Base-by-base conservation (phyloP, 2,888 invertebrate genomes). In the Andrena trimmerana region DNA sequence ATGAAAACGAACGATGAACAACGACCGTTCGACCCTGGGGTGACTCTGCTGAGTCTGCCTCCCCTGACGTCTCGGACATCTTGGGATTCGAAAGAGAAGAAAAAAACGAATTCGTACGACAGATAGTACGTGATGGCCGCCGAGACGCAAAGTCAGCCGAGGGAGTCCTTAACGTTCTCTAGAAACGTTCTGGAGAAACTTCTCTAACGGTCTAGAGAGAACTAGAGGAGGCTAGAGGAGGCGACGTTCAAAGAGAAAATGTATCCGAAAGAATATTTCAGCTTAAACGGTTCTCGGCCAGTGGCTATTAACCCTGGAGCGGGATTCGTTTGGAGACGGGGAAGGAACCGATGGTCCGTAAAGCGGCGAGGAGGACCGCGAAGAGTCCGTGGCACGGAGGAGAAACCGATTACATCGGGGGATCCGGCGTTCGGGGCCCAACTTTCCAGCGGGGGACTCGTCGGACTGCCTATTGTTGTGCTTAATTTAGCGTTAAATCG, bases 401-500 rank as follows among this genome's bases (percentile, higher is more conserved):
- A 65, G 74, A 71, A 79, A 68, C 70, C 85, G 86, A 88, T 88
- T 88, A 86, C 73, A 89, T 87, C 88, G 86, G 54, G 10, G 74
- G 83, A 69, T 71, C 68, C 75, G 29, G 20, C 71, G 73, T 74
- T 63, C 62, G 52, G 76, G 67, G 29, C 78, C 59, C 42, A 67
- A 76, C 68, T 73, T 69, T 72, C 78, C 83, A 81, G 84, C 82
- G 78, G 79, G 71, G 76, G 77, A 79, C 86, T 84, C 87, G 81
- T 81, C 73, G 63, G 63, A 77, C 50, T 67, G 60, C 84, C 92
- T 90, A 93, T 93, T 93, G 93, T 93, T 92, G 93, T 92, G 93
- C 91, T 92, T 93, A 94, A 93, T 94, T 94, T 92, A 93, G 91
- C 93, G 93, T 94, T 93, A 94, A 94, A 93, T 93, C 93, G 93